A percentile compares a stretch with the other conserved stretches of the same genome.
Conservation (phyloP, 2,797 vertebrate genomes). For the Melanogrammus aeglefinus region DNA sequence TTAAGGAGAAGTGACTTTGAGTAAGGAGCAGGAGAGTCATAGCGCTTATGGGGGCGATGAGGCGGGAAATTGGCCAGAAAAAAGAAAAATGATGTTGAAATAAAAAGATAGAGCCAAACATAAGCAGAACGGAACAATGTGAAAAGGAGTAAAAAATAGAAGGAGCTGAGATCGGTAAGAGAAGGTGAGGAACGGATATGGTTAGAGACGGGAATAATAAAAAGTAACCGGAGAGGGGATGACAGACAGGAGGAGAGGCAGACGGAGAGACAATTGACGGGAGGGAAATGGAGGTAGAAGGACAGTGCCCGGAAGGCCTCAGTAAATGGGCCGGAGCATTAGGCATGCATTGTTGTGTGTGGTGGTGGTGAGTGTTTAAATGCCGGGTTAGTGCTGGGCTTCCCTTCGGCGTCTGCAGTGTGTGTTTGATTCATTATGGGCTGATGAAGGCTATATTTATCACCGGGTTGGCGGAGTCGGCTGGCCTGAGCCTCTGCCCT, state of each 20-base stretch:
- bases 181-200: background rate
- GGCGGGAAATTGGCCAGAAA: constrained; percentile 68
- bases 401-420: constrained; percentile 57
- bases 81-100: constrained; percentile 34
- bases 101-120: constrained; percentile 29
- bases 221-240: background rate
- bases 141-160: background rate
- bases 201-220: background rate
- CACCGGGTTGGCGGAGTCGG: constrained; percentile 46
- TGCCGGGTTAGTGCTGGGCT: constrained; percentile 59
- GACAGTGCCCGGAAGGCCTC: constrained; percentile 27
- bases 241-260: background rate
- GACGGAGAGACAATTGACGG: background rate
- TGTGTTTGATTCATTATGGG: constrained; percentile 66
- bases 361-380: constrained; percentile 60
- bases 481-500: constrained; percentile 38
- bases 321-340: constrained; percentile 60
- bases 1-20: constrained; percentile 65
- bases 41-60: constrained; percentile 72
- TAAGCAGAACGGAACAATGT: constrained; percentile 9
- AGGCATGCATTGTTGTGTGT: constrained; percentile 63
- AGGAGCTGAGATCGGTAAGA: background rate
- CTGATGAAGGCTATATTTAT: constrained; percentile 58
- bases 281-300: background rate
- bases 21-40: constrained; percentile 68